Evolutionary conservation across 2,113 vertebrate genomes (phyloP), one percentile per base, ranked within the genome.

Genomic region (Myxocyprinus asiaticus): DNA sequence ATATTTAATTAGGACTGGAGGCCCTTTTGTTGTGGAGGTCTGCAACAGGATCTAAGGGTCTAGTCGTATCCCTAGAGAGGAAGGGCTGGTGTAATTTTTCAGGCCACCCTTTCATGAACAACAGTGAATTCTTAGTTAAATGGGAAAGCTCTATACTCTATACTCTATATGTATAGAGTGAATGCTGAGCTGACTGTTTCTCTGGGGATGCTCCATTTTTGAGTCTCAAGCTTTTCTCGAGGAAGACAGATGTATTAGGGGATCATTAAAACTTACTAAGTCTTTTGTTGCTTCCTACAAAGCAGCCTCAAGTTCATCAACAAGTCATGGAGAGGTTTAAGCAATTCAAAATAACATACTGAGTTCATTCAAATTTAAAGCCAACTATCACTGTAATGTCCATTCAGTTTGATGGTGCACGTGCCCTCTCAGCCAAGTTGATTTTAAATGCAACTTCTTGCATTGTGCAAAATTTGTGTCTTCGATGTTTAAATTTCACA

Each of bases 1-100:
- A 89, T 67, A 73, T 86, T 90, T 90, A 92, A 92, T 91, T 92
- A 91, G 88, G 88, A 90, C 73, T 68, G 73, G 75, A 81, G 84
- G 84, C 81, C 22, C 22, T 84, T 85, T 86, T 83, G 51, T 86
- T 86, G 85, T 82, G 75, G 79, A 63, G 58, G 80, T 75, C 86
- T 81, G 72, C 78, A 80, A 84, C 84, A 77, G 67, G 70, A 73
- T 73, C 74, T 80, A 15, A 77, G 78, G 65, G 85, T 74, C 63
- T 83, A 63, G 71, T 85, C 43, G 68, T 78, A 84, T 85, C 87
- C 84, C 82, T 33, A 8, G 64, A 69, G 64, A 67, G 15, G 15
- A 48, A 8, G 15, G 11, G 55, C 67, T 45, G 15, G 45, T 65
- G 47, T 81, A 77, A 77, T 86, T 77, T 83, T 83, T 85, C 59